Conservation (phyloP, 2,888 invertebrate species). For the Drosophila cyrtoloma region DNA sequence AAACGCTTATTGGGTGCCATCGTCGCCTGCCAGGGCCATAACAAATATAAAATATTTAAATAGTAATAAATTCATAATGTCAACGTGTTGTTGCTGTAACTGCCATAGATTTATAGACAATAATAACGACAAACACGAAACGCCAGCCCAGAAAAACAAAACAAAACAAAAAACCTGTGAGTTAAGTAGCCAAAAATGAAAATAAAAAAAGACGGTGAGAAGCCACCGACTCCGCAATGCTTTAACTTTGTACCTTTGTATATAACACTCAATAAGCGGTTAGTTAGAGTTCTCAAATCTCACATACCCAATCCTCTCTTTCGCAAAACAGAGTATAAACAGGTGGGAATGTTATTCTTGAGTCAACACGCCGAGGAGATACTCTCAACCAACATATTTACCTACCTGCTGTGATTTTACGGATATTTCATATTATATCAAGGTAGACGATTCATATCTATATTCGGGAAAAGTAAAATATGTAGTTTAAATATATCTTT, state of each 20-base stretch:
- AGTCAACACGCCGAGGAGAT: background rate
- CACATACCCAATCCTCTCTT: background rate
- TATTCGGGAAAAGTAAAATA: background rate
- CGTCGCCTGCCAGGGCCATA: conserved; percentile 78
- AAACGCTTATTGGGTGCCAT: conserved; percentile 74
- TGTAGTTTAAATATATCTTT: background rate
- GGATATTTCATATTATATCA: background rate
- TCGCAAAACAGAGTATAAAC: background rate
- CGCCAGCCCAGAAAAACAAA: conserved; percentile 36
- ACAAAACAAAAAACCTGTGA: conserved; percentile 50
- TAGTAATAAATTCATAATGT: conserved; percentile 85
- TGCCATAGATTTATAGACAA: conserved; percentile 77
- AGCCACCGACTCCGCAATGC: background rate
- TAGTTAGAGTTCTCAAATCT: background rate
- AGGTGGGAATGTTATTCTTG: background rate
- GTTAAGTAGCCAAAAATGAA: conserved; percentile 63
- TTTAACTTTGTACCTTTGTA: background rate
- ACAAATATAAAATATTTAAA: conserved; percentile 83
- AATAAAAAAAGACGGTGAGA: background rate
- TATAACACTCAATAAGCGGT: background rate
- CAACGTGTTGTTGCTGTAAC: conserved; percentile 76
- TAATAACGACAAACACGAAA: conserved; percentile 78
- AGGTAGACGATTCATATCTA: background rate
- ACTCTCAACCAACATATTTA: background rate
- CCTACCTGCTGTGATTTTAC: background rate